These are phyloP conservation scores for Drosophila planitibia DNA, from an alignment of 2,888 invertebrate genomes.

Conservation along the genomic window DNA sequence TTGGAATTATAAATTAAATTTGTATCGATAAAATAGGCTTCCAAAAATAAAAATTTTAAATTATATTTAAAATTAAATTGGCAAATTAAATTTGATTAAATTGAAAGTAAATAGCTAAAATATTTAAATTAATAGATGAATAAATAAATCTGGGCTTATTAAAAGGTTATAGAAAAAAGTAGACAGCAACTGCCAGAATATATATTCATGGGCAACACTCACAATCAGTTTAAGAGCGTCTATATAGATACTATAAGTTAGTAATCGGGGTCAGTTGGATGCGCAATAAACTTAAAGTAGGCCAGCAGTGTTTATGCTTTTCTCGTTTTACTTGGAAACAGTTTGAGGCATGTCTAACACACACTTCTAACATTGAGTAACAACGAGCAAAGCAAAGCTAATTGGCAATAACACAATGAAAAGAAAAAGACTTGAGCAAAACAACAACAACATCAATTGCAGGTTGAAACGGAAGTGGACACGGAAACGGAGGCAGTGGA, in stretches of 20 bases:
- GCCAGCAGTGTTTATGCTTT: constrained; percentile 33
- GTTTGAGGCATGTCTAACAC: constrained; percentile 11
- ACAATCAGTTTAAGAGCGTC: neutral
- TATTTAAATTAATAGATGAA: neutral
- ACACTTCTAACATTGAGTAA: constrained; percentile 11
- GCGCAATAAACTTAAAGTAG: constrained; percentile 31
- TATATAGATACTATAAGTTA: neutral
- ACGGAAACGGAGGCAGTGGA: constrained; percentile 42
- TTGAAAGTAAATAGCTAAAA: neutral
- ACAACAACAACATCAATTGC: constrained; percentile 38
- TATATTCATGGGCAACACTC: neutral
- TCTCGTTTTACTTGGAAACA: neutral
- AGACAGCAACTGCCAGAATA: neutral
- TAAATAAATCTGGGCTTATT: neutral
- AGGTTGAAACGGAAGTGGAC: constrained; percentile 67
- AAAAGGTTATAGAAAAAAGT: neutral
- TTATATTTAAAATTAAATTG: neutral
- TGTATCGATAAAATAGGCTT: too few relatives aligned
- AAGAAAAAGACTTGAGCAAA: constrained; percentile 14
- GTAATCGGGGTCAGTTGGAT: constrained; percentile 16
- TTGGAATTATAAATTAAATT: too few relatives aligned
- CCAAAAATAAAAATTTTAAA: neutral
- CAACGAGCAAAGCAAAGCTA: constrained; percentile 16
- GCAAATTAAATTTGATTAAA: neutral
- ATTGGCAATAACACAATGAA: neutral